Percentiles rank a stretch among this genome's conserved stretches.
These are phyloP conservation scores for Campoletis sonorensis DNA, from an alignment of 1,140 invertebrate genomes.

Conservation along the genomic window DNA sequence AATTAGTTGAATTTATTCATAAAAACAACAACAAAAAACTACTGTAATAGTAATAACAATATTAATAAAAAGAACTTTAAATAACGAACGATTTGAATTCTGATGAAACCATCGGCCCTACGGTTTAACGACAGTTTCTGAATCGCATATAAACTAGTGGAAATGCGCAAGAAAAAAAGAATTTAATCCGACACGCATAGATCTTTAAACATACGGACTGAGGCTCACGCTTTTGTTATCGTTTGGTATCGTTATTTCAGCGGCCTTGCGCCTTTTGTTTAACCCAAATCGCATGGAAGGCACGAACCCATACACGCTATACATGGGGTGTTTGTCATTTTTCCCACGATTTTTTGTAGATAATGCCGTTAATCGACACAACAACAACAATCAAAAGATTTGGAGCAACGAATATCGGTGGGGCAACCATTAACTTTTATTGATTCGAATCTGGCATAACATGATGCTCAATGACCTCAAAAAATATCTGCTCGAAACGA, in stretches of 20 bases:
- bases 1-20: no score
- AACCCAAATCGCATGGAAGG: slow-evolving; percentile 39
- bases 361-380: neutral
- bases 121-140: neutral
- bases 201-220: neutral
- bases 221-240: slow-evolving; percentile 44
- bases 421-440: neutral
- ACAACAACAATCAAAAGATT: neutral
- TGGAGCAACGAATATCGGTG: neutral
- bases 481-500: no score
- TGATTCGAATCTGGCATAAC: neutral
- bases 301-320: neutral
- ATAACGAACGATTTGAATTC: neutral
- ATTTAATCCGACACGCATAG: neutral
- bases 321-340: neutral
- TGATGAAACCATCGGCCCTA: neutral
- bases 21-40: no score
- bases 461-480: no score
- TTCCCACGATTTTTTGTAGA: neutral
- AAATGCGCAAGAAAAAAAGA: neutral
- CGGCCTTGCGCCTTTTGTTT: slow-evolving; percentile 45
- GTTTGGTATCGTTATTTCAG: slow-evolving; percentile 48
- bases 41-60: no score
- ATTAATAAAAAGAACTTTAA: no score
- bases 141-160: neutral